Evolutionary conservation across 2,888 invertebrate species (phyloP).

Genomic region (Salpingus planirostris): DNA sequence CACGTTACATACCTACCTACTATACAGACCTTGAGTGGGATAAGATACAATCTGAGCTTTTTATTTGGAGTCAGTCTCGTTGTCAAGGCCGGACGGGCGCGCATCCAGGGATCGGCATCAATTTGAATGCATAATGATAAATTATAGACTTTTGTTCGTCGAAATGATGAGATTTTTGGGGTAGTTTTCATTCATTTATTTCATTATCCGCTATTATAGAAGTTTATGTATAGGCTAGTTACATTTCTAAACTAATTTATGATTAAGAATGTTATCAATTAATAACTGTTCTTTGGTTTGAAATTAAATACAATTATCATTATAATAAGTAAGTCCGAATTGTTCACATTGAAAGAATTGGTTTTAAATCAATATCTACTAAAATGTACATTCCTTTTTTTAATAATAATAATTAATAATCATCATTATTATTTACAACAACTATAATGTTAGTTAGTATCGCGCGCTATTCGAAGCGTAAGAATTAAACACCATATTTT

Average conservation of each 20-base stretch:
- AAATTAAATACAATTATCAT: too few relatives aligned
- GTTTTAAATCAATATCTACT: slow-evolving; percentile 21
- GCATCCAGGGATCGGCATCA: slow-evolving; percentile 20
- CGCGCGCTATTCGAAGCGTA: too few relatives aligned
- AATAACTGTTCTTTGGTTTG: slow-evolving; percentile 37
- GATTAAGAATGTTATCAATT: too few relatives aligned
- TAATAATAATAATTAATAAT: too few relatives aligned
- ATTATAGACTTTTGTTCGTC: too few relatives aligned
- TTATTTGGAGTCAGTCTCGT: slow-evolving; percentile 29
- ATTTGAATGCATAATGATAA: slow-evolving; percentile 2
- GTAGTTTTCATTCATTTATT: slow-evolving; percentile 17
- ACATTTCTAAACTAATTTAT: slow-evolving; percentile 36
- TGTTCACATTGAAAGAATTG: too few relatives aligned
- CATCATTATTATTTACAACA: slow-evolving; percentile 30
- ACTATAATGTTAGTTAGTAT: slow-evolving; percentile 29
- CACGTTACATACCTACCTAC: too few relatives aligned
- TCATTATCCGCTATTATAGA: slow-evolving; percentile 30
- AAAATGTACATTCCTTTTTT: too few relatives aligned
- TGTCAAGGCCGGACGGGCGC: slow-evolving; percentile 26
- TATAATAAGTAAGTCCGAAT: too few relatives aligned
- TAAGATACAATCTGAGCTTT: slow-evolving; percentile 30
- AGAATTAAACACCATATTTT: slow-evolving; percentile 28
- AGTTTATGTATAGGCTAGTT: slow-evolving; percentile 33
- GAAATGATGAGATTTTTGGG: too few relatives aligned
- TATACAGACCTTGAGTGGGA: slow-evolving; percentile 28